A percentile compares a stretch with the other conserved stretches of the same genome.
phyloP scores from a whole-genome alignment of 1,140 invertebrate species.

The Drosophila hydei region DNA sequence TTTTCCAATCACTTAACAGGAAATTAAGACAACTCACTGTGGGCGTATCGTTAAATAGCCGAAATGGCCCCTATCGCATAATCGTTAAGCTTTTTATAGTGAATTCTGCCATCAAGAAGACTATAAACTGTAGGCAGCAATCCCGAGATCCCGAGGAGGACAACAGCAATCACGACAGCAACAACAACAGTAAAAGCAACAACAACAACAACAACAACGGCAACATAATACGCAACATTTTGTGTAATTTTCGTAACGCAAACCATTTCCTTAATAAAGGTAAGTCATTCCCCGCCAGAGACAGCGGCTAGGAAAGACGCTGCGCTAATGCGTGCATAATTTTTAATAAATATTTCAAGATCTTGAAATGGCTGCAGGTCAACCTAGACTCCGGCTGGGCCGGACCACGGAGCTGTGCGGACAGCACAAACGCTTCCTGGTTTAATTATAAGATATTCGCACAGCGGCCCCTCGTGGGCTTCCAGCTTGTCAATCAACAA shows the following conservation, averaged over 20 bases:
- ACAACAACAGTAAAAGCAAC: slow-evolving; percentile 26
- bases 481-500: slow-evolving; percentile 72
- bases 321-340: slow-evolving; percentile 77
- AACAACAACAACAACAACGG: slow-evolving; percentile 26
- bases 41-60: slow-evolving; percentile 50
- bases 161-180: slow-evolving; percentile 36
- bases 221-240: slow-evolving; percentile 74
- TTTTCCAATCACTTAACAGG: slow-evolving; percentile 53
- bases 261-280: slow-evolving; percentile 75
- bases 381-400: slow-evolving; percentile 6
- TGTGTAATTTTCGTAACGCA: slow-evolving; percentile 69
- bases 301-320: slow-evolving; percentile 5
- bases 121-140: slow-evolving; percentile 46
- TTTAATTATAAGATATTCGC: slow-evolving; percentile 68
- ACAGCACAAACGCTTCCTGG: slow-evolving; percentile 65
- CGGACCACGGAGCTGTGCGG: slow-evolving; percentile 33
- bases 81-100: slow-evolving; percentile 67
- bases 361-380: slow-evolving; percentile 60
- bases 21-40: slow-evolving; percentile 62
- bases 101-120: slow-evolving; percentile 61
- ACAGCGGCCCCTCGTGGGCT: slow-evolving; percentile 38
- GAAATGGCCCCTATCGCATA: slow-evolving; percentile 22
- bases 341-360: slow-evolving; percentile 81
- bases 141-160: slow-evolving; percentile 25
- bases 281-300: slow-evolving; percentile 15